Base-by-base conservation (phyloP, 1,140 invertebrate species). In the Drosophila hydei region DNA sequence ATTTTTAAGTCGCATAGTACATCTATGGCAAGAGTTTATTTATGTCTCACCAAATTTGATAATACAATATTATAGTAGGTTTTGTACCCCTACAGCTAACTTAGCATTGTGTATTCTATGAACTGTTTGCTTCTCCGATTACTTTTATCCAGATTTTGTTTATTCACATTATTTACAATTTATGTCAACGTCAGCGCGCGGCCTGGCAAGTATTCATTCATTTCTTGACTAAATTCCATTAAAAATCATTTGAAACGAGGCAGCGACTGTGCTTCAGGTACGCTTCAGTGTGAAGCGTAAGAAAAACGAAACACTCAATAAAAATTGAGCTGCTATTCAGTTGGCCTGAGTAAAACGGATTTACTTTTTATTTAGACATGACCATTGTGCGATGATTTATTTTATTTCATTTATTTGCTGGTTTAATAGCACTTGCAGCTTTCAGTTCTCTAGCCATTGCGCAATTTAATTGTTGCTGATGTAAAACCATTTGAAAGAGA, bases 141-240 rank as follows among this genome's bases (percentile, higher is more conserved):
- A 67, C 59, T 54, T 55, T 9, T 48, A 52, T 27, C 30, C 51
- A 40, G 21, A 55, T 60, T 74, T 77, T 81, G 79, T 81, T 81
- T 80, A 63, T 36, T 60, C 63, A 54, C 58, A 83, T 81, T 83
- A 77, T 81, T 81, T 81, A 77, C 74, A 80, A 73, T 69, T 62
- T 54, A 60, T 77, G 74, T 77, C 79, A 77, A 83, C 64, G 55
- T 56, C 51, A 65, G 45, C 56, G 40, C 18, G 50, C 42, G 54
- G 12, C n/a, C 25, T 8, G 23, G 33, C 18, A 40, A 42, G 51
- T 27, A 65, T 72, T 75, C 71, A 75, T 72, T 79, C 56, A 68
- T 72, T 68, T 47, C 18, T 38, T 62, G 42, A 45, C 61, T 36
- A 72, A 64, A 80, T 67, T 55, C 47, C 42, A 63, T 16, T 71